Percentiles rank a stretch among this genome's conserved stretches.
Evolutionary conservation across 1,140 invertebrate species (phyloP).

Genomic region (Trachelipus rathkii): DNA sequence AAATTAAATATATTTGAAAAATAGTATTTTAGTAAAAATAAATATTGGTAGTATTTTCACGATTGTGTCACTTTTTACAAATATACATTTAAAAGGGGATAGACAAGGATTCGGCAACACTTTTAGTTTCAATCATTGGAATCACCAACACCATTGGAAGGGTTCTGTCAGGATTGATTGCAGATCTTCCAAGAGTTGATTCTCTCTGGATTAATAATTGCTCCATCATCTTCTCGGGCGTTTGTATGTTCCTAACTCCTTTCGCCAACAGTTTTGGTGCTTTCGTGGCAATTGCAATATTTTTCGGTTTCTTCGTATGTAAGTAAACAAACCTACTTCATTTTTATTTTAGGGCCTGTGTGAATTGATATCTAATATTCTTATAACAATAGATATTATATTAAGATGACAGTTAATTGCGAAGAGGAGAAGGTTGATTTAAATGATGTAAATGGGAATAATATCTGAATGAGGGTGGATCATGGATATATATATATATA

Average conservation of each 20-base stretch:
- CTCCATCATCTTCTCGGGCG: constrained; percentile 81
- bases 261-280: constrained; percentile 71
- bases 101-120: constrained; percentile 68
- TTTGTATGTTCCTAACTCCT: constrained; percentile 77
- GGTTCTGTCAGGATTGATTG: constrained; percentile 56
- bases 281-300: constrained; percentile 76
- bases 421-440: no score
- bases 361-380: no score
- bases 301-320: constrained; percentile 95
- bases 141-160: constrained; percentile 79
- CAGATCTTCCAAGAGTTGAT: constrained; percentile 61
- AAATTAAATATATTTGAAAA: no score
- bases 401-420: no score
- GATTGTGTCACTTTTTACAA: no score
- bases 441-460: no score
- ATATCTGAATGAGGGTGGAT: constrained; percentile 4
- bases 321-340: constrained; percentile 55
- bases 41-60: no score
- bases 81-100: constrained; percentile 55
- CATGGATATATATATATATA: no score
- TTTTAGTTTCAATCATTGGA: constrained; percentile 88
- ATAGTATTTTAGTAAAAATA: no score
- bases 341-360: no score
- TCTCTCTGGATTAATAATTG: constrained; percentile 90
- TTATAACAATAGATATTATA: no score